A percentile compares a stretch with the other conserved stretches of the same genome.
phyloP scores from a whole-genome alignment of 2,888 invertebrate species.

The Drosophila pseudotalamancana region DNA sequence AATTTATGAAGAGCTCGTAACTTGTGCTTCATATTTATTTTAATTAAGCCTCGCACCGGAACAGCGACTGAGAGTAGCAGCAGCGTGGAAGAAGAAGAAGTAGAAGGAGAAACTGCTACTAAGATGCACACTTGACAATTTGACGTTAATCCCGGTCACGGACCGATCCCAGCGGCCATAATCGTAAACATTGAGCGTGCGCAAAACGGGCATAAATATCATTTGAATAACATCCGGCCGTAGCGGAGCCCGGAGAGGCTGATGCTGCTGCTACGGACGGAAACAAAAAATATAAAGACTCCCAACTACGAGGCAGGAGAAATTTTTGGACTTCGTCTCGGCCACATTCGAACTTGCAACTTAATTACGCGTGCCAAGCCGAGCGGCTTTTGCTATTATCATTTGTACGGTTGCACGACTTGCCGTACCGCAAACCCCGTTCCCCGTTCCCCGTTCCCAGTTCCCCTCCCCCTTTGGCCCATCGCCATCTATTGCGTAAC shows the following conservation, averaged over 20 bases:
- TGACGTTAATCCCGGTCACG: conserved; percentile 74
- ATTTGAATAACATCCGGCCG: conserved; percentile 54
- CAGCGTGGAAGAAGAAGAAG: not conserved
- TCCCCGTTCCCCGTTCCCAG: conserved; percentile 1
- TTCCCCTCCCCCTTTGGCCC: not conserved
- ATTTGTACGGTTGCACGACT: conserved; percentile 73
- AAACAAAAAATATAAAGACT: no score
- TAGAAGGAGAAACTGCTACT: conserved; percentile 11
- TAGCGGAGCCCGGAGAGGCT: not conserved
- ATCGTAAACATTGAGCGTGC: conserved; percentile 74
- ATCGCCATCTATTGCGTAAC: not conserved
- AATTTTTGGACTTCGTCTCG: conserved; percentile 29
- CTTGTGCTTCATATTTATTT: conserved; percentile 60
- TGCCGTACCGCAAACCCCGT: no score
- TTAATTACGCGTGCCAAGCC: conserved; percentile 78
- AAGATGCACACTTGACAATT: conserved; percentile 76
- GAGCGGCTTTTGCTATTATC: conserved; percentile 78
- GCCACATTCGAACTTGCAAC: conserved; percentile 73
- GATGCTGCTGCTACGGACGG: no score
- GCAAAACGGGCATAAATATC: conserved; percentile 59
- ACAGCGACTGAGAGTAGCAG: conserved; percentile 3
- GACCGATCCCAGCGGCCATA: conserved; percentile 47
- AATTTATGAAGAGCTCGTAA: conserved; percentile 76
- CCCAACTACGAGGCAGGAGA: conserved; percentile 2
- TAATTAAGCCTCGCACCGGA: conserved; percentile 68